Conservation (phyloP, 2,113 vertebrate genomes). For the Xiphophorus hellerii region DNA sequence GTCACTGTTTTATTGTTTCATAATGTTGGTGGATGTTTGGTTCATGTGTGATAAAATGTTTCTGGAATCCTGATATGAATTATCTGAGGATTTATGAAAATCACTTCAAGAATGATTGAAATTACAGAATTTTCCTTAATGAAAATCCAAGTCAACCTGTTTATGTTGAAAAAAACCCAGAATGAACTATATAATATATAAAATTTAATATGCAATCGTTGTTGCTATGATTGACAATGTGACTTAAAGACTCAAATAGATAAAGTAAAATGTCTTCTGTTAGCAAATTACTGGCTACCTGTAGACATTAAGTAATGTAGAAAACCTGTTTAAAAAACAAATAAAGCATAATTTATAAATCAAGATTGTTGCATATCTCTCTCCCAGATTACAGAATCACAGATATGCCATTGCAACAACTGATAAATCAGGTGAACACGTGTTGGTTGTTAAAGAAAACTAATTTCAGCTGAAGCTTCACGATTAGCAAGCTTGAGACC, state of each 20-base stretch:
- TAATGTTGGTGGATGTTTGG: neutral
- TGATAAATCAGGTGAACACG: no score
- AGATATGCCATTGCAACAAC: no score
- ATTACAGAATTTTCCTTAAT: neutral
- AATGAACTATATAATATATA: neutral
- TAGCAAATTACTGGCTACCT: no score
- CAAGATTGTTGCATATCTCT: no score
- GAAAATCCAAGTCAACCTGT: neutral
- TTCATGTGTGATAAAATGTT: neutral
- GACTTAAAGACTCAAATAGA: neutral
- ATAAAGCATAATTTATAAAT: no score
- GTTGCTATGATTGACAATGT: neutral
- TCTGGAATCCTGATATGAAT: neutral
- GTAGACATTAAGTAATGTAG: no score
- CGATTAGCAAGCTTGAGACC: no score
- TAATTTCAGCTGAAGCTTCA: no score
- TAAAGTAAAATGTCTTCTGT: no score
- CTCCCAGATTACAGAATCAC: no score
- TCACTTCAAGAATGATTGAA: neutral
- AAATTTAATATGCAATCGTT: neutral
- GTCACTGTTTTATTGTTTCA: neutral
- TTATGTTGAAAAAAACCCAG: neutral
- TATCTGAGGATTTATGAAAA: neutral
- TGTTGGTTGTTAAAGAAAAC: no score
- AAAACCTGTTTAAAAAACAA: no score